Evolutionary conservation across 1,140 invertebrate species (phyloP).

Genomic region (Drosophila neocordata): DNA sequence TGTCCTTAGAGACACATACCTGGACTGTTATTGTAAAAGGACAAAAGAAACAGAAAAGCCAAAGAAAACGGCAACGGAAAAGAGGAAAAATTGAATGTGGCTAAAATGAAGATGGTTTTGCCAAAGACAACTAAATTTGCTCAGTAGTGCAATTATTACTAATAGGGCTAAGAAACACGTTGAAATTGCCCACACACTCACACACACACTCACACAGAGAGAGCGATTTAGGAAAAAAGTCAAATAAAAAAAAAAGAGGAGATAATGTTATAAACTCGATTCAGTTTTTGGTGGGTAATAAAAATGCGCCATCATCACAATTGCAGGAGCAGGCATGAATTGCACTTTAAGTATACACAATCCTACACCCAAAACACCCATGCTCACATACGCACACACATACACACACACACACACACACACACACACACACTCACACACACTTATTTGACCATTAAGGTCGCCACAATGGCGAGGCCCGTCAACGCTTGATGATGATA

Average conservation of each 20-base stretch:
- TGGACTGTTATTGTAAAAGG: constrained; percentile 29
- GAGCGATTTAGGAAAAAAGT: not conserved
- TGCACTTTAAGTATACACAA: constrained; percentile 73
- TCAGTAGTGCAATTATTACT: constrained; percentile 78
- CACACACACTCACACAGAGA: not conserved
- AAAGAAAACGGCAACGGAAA: not conserved
- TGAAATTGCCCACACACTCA: constrained; percentile 54
- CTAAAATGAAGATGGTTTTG: constrained; percentile 34
- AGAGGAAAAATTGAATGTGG: constrained; percentile 4
- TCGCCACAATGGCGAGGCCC: constrained; percentile 68
- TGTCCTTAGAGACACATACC: constrained; percentile 34
- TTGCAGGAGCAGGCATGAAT: constrained; percentile 68
- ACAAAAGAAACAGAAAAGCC: constrained; percentile 35
- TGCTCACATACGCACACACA: constrained; percentile 1
- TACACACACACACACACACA: constrained; percentile 3
- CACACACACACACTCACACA: constrained; percentile 25
- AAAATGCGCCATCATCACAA: constrained; percentile 77
- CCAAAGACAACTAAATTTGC: constrained; percentile 71
- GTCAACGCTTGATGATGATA: constrained; percentile 74
- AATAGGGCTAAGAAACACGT: constrained; percentile 78
- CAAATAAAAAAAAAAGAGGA: not conserved
- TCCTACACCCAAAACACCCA: not conserved
- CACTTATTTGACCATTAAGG: constrained; percentile 71
- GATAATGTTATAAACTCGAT: constrained; percentile 77
- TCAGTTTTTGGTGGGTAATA: constrained; percentile 69